These are phyloP conservation scores for Andrena hattorfiana DNA, from an alignment of 2,888 invertebrate species.

Conservation along the genomic window DNA sequence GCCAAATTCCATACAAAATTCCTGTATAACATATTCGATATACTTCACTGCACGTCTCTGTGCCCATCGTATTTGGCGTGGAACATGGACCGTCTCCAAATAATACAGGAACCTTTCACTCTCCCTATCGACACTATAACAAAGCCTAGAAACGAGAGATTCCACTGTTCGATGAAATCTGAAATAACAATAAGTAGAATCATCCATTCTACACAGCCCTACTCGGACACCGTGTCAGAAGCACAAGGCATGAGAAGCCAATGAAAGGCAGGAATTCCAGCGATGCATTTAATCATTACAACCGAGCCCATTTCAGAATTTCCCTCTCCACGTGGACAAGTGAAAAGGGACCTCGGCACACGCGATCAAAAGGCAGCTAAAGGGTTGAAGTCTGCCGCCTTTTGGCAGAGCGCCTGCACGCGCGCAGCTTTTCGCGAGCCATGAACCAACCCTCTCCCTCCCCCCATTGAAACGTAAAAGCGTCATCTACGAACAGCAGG, in stretches of 20 bases:
- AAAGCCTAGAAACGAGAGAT: no score
- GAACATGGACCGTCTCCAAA: no score
- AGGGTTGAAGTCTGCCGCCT: not conserved
- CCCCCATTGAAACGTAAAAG: constrained; percentile 2
- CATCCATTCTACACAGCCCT: no score
- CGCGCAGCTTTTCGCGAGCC: not conserved
- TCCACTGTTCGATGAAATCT: no score
- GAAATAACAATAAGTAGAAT: no score
- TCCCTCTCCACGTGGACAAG: not conserved
- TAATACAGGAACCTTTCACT: no score
- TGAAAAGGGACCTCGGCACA: constrained; percentile 1
- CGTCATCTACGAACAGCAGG: not conserved
- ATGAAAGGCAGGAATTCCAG: not conserved
- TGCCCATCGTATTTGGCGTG: no score
- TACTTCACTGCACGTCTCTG: no score
- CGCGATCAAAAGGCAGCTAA: constrained; percentile 17
- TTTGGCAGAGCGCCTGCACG: constrained; percentile 10
- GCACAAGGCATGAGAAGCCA: not conserved
- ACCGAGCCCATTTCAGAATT: not conserved
- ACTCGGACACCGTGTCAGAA: no score
- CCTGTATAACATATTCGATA: not conserved
- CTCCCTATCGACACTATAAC: no score
- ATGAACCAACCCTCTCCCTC: not conserved
- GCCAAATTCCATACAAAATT: not conserved
- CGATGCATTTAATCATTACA: not conserved